Evolutionary conservation across 1,140 invertebrate genomes (phyloP).

Genomic region (Triops cancriformis): DNA sequence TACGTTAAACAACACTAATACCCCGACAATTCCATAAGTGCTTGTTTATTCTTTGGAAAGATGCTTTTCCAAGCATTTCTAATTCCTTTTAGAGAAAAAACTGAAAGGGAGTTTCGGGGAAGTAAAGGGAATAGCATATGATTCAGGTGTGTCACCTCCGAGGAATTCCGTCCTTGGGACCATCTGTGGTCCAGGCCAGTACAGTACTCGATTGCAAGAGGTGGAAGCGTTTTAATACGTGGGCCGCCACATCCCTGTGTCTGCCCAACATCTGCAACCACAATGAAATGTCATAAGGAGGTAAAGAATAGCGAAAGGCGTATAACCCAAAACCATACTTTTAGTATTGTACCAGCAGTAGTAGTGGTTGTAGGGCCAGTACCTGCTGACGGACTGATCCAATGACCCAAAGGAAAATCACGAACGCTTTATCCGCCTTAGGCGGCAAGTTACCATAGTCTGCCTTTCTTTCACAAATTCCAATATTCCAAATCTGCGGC

Average conservation of each 20-base stretch:
- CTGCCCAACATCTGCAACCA: background rate
- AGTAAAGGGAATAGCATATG: background rate
- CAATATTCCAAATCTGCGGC: no score
- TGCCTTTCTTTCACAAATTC: no score
- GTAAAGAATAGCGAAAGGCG: background rate
- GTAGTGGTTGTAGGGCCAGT: background rate
- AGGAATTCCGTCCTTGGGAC: constrained; percentile 4
- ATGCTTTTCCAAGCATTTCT: background rate
- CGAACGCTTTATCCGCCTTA: background rate
- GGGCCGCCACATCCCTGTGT: background rate
- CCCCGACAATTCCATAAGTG: no score
- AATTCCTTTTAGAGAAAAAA: background rate
- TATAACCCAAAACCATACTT: no score
- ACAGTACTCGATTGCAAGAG: no score
- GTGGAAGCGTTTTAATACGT: background rate
- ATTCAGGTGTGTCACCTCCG: background rate
- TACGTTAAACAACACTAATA: no score
- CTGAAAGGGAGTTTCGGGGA: background rate
- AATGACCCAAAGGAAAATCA: constrained; percentile 1
- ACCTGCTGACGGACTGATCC: constrained; percentile 12
- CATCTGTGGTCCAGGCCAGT: background rate
- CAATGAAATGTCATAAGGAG: background rate
- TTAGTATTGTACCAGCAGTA: no score
- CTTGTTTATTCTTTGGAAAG: no score
- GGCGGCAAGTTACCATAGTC: no score